Conservation (phyloP, 2,888 invertebrate genomes). For the Mesorhabditis spiculigera region DNA sequence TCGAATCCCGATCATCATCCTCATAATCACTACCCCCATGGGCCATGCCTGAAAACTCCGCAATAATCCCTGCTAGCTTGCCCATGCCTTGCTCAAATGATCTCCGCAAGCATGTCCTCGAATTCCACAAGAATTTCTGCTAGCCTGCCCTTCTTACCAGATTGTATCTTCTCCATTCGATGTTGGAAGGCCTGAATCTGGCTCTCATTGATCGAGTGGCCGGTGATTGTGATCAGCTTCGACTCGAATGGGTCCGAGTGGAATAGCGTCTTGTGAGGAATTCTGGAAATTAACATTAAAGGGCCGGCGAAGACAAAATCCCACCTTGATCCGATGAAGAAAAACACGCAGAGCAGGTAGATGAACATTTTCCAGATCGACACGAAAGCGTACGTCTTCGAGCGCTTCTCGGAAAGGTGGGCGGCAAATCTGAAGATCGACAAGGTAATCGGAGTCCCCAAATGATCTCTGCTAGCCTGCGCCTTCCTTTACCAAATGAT, state of each 20-base stretch:
- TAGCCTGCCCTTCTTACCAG: conserved; percentile 6
- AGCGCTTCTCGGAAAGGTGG: conserved; percentile 75
- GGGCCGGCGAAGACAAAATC: background rate
- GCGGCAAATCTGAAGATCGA: conserved; percentile 28
- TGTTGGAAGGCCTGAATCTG: conserved; percentile 47
- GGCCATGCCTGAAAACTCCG: background rate
- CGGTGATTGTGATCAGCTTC: conserved; percentile 53
- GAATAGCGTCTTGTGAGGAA: conserved; percentile 8
- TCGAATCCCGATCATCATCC: background rate
- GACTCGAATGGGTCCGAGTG: conserved; percentile 53
- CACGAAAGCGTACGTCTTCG: conserved; percentile 81
- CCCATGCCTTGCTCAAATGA: background rate
- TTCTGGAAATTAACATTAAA: background rate
- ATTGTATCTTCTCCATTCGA: conserved; percentile 38
- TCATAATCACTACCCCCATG: background rate
- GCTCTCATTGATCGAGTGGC: conserved; percentile 49
- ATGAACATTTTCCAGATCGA: conserved; percentile 84
- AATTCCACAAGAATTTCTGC: background rate
- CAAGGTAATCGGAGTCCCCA: no score
- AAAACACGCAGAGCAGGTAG: conserved; percentile 74
- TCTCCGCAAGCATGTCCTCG: background rate
- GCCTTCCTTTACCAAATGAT: background rate
- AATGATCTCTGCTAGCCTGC: background rate
- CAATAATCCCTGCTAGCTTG: background rate
- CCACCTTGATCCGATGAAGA: conserved; percentile 64